These are phyloP conservation scores for Uropsilus gracilis DNA, from an alignment of 2,113 vertebrate genomes.

Conservation along the genomic window DNA sequence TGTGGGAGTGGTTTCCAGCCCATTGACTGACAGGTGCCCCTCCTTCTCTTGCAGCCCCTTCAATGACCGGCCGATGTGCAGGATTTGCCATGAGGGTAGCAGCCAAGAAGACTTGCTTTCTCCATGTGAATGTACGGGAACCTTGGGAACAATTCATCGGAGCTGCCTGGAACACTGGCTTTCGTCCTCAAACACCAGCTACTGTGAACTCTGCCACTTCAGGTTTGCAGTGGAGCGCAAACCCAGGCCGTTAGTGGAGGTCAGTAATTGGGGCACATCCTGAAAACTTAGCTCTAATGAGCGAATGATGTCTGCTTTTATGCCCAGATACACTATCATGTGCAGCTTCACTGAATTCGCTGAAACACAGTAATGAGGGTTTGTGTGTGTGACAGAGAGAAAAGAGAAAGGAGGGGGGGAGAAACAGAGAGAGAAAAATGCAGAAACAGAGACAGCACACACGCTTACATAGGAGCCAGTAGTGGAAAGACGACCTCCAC, in stretches of 20 bases:
- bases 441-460: not conserved
- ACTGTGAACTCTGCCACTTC: conserved; percentile 94
- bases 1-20: fast-evolving
- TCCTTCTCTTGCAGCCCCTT: conserved; percentile 83
- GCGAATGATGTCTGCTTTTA: conserved; percentile 39
- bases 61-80: conserved; percentile 89
- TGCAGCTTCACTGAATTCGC: not conserved
- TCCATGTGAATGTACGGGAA: conserved; percentile 91
- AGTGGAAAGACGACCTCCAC: not conserved
- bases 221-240: conserved; percentile 92
- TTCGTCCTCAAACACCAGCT: conserved; percentile 92
- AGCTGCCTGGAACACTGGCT: conserved; percentile 94
- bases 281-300: conserved; percentile 54
- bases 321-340: not conserved
- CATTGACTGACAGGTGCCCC: conserved; percentile 29
- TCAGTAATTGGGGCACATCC: conserved; percentile 79
- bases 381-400: not conserved
- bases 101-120: conserved; percentile 92
- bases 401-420: not conserved
- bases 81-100: conserved; percentile 92
- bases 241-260: conserved; percentile 90
- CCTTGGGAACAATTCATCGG: conserved; percentile 91
- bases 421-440: not conserved
- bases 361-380: conserved; percentile 24
- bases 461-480: not conserved